Percentiles rank a stretch among this genome's conserved stretches.
Conservation (phyloP, 2,113 vertebrate genomes). For the Turdus rufiventris region DNA sequence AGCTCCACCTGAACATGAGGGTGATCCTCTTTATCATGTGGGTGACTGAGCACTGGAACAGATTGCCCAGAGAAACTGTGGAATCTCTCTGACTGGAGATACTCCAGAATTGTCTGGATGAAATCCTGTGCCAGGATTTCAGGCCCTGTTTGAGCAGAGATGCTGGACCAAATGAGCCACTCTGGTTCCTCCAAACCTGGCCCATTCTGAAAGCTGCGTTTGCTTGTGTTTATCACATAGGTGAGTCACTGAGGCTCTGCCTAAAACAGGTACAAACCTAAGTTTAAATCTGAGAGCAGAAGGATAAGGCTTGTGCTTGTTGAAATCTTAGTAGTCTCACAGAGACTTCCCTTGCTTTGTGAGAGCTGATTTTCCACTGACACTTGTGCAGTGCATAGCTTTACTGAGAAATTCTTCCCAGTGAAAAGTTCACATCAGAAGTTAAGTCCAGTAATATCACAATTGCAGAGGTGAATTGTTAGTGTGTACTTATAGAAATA, state of each 20-base stretch:
- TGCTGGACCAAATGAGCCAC: background rate
- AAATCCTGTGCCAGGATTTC: background rate
- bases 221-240: background rate
- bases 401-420: background rate
- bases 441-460: background rate
- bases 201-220: background rate
- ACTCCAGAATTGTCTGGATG: accelerated
- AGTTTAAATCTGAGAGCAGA: background rate
- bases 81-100: background rate
- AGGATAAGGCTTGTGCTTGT: accelerated
- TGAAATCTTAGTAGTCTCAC: background rate
- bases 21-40: background rate
- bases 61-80: accelerated
- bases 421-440: background rate
- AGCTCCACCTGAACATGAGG: background rate
- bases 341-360: background rate
- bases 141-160: background rate
- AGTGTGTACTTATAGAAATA: background rate
- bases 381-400: background rate
- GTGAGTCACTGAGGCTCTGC: background rate
- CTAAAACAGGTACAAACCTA: background rate
- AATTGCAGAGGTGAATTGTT: background rate
- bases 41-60: background rate
- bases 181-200: background rate
- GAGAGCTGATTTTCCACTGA: background rate